phyloP scores from a whole-genome alignment of 2,888 invertebrate genomes.

The Melinaea marsaeus region DNA sequence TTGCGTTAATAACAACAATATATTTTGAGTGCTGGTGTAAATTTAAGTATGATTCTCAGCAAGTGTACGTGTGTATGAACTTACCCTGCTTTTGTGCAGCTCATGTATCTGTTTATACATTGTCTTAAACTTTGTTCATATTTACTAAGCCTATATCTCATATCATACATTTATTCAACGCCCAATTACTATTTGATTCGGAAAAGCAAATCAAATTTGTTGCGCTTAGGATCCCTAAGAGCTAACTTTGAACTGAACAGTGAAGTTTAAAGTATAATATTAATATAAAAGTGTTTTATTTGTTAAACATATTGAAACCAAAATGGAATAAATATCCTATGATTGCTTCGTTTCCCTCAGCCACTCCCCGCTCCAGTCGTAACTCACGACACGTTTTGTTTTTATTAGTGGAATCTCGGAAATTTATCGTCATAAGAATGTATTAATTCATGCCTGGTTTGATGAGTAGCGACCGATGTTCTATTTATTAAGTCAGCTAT shows the following conservation, averaged over 20 bases:
- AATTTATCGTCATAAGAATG: constrained; percentile 43
- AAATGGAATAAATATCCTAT: constrained; percentile 19
- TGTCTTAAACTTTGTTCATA: not conserved
- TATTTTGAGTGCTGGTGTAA: too few species aligned
- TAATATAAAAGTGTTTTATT: not conserved
- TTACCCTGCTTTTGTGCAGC: not conserved
- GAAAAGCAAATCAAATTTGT: too few species aligned
- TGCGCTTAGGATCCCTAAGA: too few species aligned
- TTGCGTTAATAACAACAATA: too few species aligned
- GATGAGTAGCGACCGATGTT: not conserved
- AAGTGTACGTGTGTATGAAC: not conserved
- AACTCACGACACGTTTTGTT: constrained; percentile 46
- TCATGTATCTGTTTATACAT: not conserved
- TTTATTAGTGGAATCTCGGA: constrained; percentile 43
- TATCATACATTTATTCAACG: constrained; percentile 3
- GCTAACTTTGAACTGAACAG: not conserved
- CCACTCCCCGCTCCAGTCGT: constrained; percentile 42
- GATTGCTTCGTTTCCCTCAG: constrained; percentile 23
- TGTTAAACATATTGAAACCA: not conserved
- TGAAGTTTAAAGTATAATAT: not conserved
- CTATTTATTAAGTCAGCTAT: not conserved
- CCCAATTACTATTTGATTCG: too few species aligned
- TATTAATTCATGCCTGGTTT: constrained; percentile 33
- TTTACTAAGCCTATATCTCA: not conserved
- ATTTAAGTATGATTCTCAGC: too few species aligned